A percentile compares a stretch with the other conserved stretches of the same genome.
These are phyloP conservation scores for Gymnosoma rotundatum DNA, from an alignment of 2,888 invertebrate species.

Conservation along the genomic window DNA sequence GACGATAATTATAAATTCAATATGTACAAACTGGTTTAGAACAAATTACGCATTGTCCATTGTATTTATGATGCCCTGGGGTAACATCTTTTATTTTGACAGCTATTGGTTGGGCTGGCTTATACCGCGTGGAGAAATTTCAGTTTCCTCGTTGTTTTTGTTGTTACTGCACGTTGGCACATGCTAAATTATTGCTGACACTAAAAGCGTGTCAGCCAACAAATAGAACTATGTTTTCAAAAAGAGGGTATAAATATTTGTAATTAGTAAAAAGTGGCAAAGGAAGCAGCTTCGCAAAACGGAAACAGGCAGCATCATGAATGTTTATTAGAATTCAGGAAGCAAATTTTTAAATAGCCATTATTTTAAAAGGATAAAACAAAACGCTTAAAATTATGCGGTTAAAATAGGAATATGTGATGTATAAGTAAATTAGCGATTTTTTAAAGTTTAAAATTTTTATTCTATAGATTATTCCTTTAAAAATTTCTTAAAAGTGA, in stretches of 20 bases:
- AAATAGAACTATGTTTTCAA: conserved; percentile 3
- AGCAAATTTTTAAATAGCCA: conserved; percentile 6
- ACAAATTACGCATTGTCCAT: conserved; percentile 68
- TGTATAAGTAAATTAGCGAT: too few species aligned
- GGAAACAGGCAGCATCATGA: conserved; percentile 33
- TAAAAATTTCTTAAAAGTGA: too few species aligned
- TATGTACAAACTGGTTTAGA: conserved; percentile 45
- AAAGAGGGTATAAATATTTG: conserved; percentile 51
- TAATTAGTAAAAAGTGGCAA: conserved; percentile 57
- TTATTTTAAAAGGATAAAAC: neutral
- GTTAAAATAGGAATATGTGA: too few species aligned
- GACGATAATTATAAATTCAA: conserved; percentile 63
- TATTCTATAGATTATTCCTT: too few species aligned
- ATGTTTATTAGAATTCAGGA: conserved; percentile 52
- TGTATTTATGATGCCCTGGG: conserved; percentile 67
- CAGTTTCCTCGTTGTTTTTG: neutral
- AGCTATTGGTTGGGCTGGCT: conserved; percentile 11
- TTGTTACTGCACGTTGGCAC: neutral
- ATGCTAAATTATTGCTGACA: conserved; percentile 57
- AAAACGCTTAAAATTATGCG: neutral
- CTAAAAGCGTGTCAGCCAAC: conserved; percentile 13
- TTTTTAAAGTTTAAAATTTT: too few species aligned
- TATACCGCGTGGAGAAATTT: conserved; percentile 8
- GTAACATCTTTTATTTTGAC: conserved; percentile 66
- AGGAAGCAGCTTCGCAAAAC: neutral